phyloP scores from a whole-genome alignment of 2,113 vertebrate species.

The Corythaixoides concolor region DNA sequence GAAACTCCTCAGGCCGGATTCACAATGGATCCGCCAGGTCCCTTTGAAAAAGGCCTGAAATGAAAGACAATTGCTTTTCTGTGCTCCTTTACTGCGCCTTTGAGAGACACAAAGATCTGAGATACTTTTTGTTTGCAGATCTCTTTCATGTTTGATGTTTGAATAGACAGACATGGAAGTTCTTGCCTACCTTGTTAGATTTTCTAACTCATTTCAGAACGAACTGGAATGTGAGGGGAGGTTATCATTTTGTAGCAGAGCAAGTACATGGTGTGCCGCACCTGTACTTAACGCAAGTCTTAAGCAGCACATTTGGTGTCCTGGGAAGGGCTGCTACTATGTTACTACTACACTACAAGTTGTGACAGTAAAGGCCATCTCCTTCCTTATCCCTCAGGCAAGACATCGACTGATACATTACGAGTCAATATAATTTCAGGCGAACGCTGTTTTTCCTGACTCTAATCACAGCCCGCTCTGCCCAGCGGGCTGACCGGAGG shows the following conservation, averaged over 20 bases:
- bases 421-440: fast-evolving
- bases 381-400: not conserved
- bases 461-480: fast-evolving
- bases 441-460: fast-evolving
- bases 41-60: not conserved
- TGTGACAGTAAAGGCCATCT: not conserved
- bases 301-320: not conserved
- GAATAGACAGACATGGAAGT: not conserved
- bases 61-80: not conserved
- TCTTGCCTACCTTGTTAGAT: not conserved
- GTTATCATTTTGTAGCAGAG: fast-evolving
- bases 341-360: not conserved
- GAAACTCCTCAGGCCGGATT: not conserved
- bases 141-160: not conserved
- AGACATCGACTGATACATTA: not conserved
- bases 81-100: not conserved
- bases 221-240: not conserved
- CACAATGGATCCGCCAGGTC: not conserved
- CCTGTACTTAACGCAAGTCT: too few relatives aligned
- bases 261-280: not conserved
- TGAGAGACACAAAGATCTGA: not conserved
- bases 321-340: not conserved
- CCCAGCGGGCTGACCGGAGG: not conserved
- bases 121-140: not conserved
- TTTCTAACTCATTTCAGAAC: not conserved